Evolutionary conservation across 2,888 invertebrate species (phyloP).

Genomic region (Gisinianus flammeolus): DNA sequence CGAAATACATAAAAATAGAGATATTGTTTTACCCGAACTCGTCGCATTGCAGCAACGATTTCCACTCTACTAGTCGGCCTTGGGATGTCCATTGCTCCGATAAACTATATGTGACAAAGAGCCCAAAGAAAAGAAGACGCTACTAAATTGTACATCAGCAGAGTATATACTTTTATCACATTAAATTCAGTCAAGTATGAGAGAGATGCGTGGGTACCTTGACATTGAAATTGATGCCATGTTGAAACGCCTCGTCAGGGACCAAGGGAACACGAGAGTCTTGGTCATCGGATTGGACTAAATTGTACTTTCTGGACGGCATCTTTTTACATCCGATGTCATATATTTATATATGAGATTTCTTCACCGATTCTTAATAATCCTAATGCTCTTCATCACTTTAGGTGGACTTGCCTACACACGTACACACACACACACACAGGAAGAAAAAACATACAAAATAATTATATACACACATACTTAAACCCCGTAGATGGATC

Average conservation of each 20-base stretch:
- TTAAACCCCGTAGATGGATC: neutral
- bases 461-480: neutral
- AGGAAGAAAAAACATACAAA: neutral
- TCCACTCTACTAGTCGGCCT: constrained; percentile 95
- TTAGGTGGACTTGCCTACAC: neutral
- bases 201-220: constrained; percentile 90
- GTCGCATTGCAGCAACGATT: constrained; percentile 98
- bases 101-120: constrained; percentile 75
- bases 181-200: too few relatives aligned
- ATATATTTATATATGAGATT: neutral
- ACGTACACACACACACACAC: neutral
- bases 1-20: too few relatives aligned
- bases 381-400: neutral
- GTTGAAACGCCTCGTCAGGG: constrained; percentile 95
- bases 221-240: constrained; percentile 95
- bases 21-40: constrained; percentile 82
- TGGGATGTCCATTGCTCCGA: constrained; percentile 97
- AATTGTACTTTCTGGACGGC: constrained; percentile 83
- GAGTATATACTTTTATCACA: too few relatives aligned
- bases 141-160: too few relatives aligned
- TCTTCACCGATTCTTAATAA: neutral
- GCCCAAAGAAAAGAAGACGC: constrained; percentile 10
- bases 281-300: constrained; percentile 95
- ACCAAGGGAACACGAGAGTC: constrained; percentile 97
- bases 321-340: constrained; percentile 64